phyloP scores from a whole-genome alignment of 1,140 invertebrate species.

The Philaenus spumarius region DNA sequence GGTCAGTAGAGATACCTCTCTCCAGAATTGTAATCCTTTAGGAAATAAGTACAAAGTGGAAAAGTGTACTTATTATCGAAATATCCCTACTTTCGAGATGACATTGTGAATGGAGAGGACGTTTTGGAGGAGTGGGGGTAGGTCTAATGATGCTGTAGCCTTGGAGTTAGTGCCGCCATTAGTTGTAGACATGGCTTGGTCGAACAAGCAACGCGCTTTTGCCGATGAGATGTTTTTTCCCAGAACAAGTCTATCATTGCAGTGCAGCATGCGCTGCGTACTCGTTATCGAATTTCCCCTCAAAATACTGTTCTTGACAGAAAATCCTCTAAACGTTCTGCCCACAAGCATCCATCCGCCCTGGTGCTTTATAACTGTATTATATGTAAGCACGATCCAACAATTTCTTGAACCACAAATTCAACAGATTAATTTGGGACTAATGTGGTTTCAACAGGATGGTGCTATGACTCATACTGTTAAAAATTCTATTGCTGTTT shows the following conservation, averaged over 20 bases:
- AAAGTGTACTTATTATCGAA: no score
- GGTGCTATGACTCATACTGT: slow-evolving; percentile 11
- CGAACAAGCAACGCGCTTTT: background rate
- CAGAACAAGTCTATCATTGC: background rate
- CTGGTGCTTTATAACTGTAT: background rate
- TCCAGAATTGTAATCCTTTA: no score
- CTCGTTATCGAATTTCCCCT: no score
- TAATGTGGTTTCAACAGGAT: slow-evolving; percentile 4
- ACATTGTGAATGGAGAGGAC: background rate
- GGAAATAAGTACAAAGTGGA: no score
- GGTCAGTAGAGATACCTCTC: no score
- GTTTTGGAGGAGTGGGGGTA: background rate
- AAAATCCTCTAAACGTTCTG: background rate
- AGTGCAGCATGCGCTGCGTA: background rate
- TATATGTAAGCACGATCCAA: slow-evolving; percentile 11
- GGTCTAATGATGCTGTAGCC: background rate
- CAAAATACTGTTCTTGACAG: no score
- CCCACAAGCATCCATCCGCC: background rate
- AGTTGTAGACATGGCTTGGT: background rate
- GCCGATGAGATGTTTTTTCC: background rate
- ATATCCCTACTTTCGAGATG: no score
- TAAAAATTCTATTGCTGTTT: slow-evolving; percentile 8
- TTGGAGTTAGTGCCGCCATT: background rate
- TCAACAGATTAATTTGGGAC: background rate
- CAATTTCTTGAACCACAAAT: slow-evolving; percentile 12